These are phyloP conservation scores for Myrmophylax atrothorax DNA, from an alignment of 2,113 vertebrate genomes.

Conservation along the genomic window DNA sequence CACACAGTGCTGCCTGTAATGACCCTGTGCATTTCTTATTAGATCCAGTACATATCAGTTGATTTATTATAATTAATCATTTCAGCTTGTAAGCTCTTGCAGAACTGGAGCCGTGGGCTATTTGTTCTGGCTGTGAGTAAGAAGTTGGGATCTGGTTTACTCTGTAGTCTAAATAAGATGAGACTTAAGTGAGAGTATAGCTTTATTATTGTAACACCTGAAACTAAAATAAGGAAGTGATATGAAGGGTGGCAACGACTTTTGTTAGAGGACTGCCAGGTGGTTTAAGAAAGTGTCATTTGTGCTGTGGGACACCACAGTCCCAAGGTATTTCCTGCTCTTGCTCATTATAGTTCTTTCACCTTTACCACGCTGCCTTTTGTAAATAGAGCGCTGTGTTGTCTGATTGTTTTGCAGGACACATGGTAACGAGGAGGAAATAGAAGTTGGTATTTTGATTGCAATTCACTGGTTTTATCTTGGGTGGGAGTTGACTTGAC, in stretches of 20 bases:
- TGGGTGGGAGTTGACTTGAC: not conserved
- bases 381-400: not conserved
- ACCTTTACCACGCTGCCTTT: not conserved
- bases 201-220: not conserved
- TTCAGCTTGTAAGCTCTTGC: not conserved
- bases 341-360: not conserved
- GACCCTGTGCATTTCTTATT: not conserved
- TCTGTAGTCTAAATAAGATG: not conserved
- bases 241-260: not conserved
- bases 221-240: not conserved
- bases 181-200: not conserved
- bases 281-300: not conserved
- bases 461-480: not conserved
- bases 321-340: not conserved
- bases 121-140: not conserved
- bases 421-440: conserved; percentile 24
- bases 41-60: not conserved
- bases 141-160: not conserved
- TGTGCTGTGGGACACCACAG: not conserved
- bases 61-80: not conserved
- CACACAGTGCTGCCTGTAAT: not conserved
- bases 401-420: conserved; percentile 2
- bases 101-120: not conserved
- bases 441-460: not conserved
- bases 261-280: not conserved